Conservation (phyloP, 2,797 vertebrate species). For the Mus caroli region DNA sequence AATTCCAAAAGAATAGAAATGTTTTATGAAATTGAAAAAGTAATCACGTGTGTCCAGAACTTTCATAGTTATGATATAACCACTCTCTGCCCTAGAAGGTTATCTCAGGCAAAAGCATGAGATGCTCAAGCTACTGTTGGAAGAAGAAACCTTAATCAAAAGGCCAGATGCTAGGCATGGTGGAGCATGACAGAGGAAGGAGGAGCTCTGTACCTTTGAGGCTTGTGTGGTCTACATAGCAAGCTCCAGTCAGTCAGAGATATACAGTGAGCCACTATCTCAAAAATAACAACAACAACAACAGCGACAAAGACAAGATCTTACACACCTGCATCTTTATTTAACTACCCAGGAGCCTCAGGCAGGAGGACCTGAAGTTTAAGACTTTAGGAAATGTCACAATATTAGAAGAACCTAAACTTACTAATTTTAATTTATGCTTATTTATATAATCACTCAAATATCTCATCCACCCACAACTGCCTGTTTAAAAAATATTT, state of each 20-base stretch:
- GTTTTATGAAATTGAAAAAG: conserved; percentile 27
- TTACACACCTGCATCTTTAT: neutral
- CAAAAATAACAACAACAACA: neutral
- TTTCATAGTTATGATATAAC: neutral
- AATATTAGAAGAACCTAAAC: neutral
- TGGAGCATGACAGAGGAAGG: neutral
- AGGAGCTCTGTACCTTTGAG: neutral
- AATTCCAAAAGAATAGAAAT: conserved; percentile 52
- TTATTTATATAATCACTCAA: neutral
- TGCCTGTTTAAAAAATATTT: neutral
- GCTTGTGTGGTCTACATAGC: neutral
- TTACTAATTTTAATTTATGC: conserved; percentile 13
- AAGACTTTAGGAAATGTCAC: neutral
- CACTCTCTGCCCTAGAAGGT: neutral
- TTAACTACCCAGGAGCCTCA: neutral
- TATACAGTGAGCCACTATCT: neutral
- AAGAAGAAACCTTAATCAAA: conserved; percentile 9
- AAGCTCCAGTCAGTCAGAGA: neutral
- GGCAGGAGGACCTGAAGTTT: neutral
- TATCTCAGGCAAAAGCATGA: neutral
- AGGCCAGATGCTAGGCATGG: neutral
- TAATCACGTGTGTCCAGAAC: neutral
- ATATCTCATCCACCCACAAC: neutral
- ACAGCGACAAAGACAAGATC: neutral
- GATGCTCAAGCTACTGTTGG: neutral